Evolutionary conservation across 1,140 invertebrate genomes (phyloP), one percentile per base, ranked within the genome.

Genomic region (Camponotus pennsylvanicus): DNA sequence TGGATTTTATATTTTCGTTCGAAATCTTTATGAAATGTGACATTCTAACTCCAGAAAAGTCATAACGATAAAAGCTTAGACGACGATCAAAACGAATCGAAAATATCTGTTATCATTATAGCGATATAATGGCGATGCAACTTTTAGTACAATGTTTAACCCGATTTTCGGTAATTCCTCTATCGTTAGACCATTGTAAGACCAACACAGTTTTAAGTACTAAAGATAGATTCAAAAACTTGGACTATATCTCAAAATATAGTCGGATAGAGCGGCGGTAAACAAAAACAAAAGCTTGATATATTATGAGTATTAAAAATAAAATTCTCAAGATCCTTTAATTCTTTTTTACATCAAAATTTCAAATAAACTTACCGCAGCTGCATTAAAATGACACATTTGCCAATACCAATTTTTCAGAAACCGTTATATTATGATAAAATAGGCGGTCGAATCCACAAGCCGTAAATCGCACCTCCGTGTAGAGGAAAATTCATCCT

Each of bases 71-170:
- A 70, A 82, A 71, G 52, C 52, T 59, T 57, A 52, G 15, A 82
- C 37, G 27, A 70, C 66, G 15, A 70, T 42, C 49, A 7, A 45
- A 18, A 13, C 40, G n/a, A 67, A 70, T 77, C 45, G 59, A 66
- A 79, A 63, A 79, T 69, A 88, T 86, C 49, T 42, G 75, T 88
- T 88, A 57, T 59, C 40, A 27, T 79, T 59, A 69, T 32, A 42
- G 42, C 9, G 55, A 7, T 57, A 49, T 49, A 82, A 52, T 40
- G 52, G 3, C 21, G 42, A 11, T 4, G 18, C 66, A 59, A 71
- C 45, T 82, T 82, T 21, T 42, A 11, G 15, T 57, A 66, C 7
- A 82, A 18, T 42, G 67, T 71, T 71, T 71, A 82, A 82, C 59
- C 13, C 18, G 15, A 0, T 42, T 5, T 59, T 80, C 64, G 9